These are phyloP conservation scores for Phengaris arion DNA, from an alignment of 2,888 invertebrate genomes.

Conservation along the genomic window DNA sequence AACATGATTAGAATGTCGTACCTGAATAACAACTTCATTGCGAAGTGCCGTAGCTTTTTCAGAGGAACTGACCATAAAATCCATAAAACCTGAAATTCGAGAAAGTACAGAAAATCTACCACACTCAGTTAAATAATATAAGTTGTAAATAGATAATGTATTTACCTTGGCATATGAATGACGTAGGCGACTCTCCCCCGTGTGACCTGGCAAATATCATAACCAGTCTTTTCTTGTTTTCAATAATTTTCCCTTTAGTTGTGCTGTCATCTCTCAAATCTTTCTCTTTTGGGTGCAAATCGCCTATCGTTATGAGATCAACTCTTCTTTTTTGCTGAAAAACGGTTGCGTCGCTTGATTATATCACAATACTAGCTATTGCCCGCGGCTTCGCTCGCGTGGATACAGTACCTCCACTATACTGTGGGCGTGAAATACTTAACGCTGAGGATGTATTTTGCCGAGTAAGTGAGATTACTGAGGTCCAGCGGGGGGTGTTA, in stretches of 20 bases:
- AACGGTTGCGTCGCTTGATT: background rate
- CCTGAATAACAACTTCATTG: slow-evolving; percentile 63
- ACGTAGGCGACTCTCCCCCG: slow-evolving; percentile 96
- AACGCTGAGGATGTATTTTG: too few relatives aligned
- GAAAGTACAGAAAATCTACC: too few relatives aligned
- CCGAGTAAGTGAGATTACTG: too few relatives aligned
- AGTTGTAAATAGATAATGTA: background rate
- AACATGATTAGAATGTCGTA: slow-evolving; percentile 39
- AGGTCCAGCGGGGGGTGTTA: too few relatives aligned
- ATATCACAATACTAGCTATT: background rate
- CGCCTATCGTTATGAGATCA: slow-evolving; percentile 91
- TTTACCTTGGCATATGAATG: slow-evolving; percentile 94
- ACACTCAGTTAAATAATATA: too few relatives aligned
- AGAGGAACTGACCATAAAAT: slow-evolving; percentile 92
- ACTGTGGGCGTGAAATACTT: too few relatives aligned
- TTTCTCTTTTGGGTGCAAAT: slow-evolving; percentile 62
- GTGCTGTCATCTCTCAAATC: slow-evolving; percentile 55
- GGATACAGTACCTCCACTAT: too few relatives aligned
- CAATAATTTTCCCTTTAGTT: slow-evolving; percentile 74
- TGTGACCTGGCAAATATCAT: slow-evolving; percentile 93
- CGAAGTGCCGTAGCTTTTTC: slow-evolving; percentile 67
- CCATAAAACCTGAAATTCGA: slow-evolving; percentile 86
- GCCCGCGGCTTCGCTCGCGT: too few relatives aligned
- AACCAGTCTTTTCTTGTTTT: slow-evolving; percentile 80
- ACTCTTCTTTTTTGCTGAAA: slow-evolving; percentile 93